A percentile compares a stretch with the other conserved stretches of the same genome.
Conservation (phyloP, 2,888 invertebrate genomes). For the Eurois occulta region DNA sequence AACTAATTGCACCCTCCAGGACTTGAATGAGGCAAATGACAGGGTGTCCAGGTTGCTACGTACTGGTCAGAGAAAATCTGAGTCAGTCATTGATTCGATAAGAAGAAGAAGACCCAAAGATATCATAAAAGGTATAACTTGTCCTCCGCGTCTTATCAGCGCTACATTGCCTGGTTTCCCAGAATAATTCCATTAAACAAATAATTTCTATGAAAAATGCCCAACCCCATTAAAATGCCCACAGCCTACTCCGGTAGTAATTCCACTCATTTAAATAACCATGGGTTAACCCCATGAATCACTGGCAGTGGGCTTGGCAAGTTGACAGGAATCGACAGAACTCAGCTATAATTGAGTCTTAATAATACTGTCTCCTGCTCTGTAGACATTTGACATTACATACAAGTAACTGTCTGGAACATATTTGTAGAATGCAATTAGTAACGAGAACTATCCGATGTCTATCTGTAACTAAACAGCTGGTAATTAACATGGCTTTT, state of each 20-base stretch:
- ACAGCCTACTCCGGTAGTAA: constrained; percentile 19
- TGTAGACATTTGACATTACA: constrained; percentile 41
- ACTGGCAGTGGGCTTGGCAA: constrained; percentile 57
- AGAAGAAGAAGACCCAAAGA: no score
- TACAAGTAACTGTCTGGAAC: constrained; percentile 30
- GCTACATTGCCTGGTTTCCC: neutral
- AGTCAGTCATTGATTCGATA: no score
- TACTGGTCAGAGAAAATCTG: no score
- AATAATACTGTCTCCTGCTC: constrained; percentile 12
- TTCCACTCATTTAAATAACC: constrained; percentile 39
- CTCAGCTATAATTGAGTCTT: constrained; percentile 17
- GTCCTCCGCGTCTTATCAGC: neutral
- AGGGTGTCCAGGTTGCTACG: no score
- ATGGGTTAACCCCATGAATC: constrained; percentile 62
- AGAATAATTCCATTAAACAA: neutral
- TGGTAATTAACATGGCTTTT: neutral
- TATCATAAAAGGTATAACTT: neutral
- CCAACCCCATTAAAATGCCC: constrained; percentile 17
- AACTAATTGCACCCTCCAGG: no score
- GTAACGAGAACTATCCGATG: neutral
- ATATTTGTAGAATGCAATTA: constrained; percentile 50
- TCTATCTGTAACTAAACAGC: neutral
- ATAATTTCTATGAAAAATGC: constrained; percentile 18
- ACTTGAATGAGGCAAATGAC: no score
- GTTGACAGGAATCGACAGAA: constrained; percentile 40